phyloP scores from a whole-genome alignment of 2,888 invertebrate genomes.

The Cephus pulcher region DNA sequence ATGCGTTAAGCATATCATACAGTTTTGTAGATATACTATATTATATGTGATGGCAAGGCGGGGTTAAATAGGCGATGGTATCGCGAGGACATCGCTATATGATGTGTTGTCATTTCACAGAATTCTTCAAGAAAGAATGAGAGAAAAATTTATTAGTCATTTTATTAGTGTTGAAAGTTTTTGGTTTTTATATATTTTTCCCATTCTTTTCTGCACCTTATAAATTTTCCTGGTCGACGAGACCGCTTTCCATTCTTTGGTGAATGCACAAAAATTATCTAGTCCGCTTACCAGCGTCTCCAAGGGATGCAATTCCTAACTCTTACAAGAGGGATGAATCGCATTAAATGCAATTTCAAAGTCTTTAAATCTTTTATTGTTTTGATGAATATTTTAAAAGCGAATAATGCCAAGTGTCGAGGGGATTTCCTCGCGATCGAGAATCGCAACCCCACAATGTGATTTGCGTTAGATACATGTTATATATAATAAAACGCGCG shows the following conservation, averaged over 20 bases:
- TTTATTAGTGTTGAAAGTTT: background rate
- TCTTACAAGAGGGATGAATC: background rate
- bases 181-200: no score
- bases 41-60: conserved; percentile 29
- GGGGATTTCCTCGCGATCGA: conserved; percentile 41
- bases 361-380: background rate
- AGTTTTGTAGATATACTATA: conserved; percentile 24
- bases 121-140: background rate
- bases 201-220: background rate
- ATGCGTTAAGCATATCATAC: conserved; percentile 54
- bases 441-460: conserved; percentile 37
- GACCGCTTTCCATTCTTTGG: background rate
- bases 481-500: conserved; percentile 4
- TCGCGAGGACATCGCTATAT: conserved; percentile 32
- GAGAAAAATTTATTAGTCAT: background rate
- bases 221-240: background rate
- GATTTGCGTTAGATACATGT: conserved; percentile 38
- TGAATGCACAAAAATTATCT: background rate
- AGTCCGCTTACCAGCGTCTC: background rate
- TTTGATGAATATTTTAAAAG: background rate
- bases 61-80: conserved; percentile 25
- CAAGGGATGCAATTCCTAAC: background rate
- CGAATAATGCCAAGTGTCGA: background rate
- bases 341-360: background rate
- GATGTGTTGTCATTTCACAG: background rate